phyloP scores from a whole-genome alignment of 2,113 vertebrate species.

The Petrocephalus zakoni region DNA sequence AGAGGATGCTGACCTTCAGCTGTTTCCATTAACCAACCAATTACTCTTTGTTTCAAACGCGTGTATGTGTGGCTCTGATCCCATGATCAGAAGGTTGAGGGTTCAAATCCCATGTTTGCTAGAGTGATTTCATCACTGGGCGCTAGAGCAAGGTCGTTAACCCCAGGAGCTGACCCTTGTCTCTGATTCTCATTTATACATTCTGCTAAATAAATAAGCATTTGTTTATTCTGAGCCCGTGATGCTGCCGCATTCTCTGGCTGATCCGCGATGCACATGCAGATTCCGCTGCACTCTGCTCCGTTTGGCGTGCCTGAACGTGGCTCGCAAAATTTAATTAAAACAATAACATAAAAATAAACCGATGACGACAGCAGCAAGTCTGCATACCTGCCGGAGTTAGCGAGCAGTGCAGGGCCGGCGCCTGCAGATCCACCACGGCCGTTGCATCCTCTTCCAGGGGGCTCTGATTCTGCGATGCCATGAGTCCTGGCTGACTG shows the following conservation, averaged over 20 bases:
- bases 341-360: not conserved
- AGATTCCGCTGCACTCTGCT: not conserved
- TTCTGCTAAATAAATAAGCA: not conserved
- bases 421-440: slow-evolving; percentile 33
- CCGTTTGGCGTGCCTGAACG: not conserved
- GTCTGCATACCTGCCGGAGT: not conserved
- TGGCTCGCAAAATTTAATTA: not conserved
- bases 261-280: not conserved
- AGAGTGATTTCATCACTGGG: not conserved
- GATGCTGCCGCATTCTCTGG: not conserved
- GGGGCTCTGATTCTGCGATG: slow-evolving; percentile 27
- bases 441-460: slow-evolving; percentile 31
- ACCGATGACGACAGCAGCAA: not conserved
- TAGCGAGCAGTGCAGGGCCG: not conserved
- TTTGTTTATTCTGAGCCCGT: not conserved
- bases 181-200: not conserved
- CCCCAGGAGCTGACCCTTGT: not conserved
- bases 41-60: not conserved
- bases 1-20: not conserved
- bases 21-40: not conserved
- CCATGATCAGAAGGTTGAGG: not conserved
- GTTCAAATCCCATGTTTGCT: not conserved
- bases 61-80: not conserved
- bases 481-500: slow-evolving; percentile 26
- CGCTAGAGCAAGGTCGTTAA: not conserved